Percentiles rank a stretch among this genome's conserved stretches.
Evolutionary conservation across 1,140 invertebrate species (phyloP).

Genomic region (Ceratoteleas bidentatus): DNA sequence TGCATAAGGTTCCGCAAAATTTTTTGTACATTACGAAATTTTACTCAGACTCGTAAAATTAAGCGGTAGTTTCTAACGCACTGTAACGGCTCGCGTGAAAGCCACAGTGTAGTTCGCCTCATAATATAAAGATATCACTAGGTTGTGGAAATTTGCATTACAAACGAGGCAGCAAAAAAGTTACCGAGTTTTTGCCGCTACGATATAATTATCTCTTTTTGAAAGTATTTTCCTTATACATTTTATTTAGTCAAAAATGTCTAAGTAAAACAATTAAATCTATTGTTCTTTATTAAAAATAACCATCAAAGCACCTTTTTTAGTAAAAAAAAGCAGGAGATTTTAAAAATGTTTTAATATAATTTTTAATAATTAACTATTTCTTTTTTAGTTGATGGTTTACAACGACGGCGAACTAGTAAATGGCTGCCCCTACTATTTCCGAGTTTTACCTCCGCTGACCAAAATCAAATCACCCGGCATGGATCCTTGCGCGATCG

Average conservation of each 20-base stretch:
- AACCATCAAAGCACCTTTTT: too few relatives aligned
- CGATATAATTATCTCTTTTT: too few relatives aligned
- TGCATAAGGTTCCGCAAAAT: slow-evolving; percentile 86
- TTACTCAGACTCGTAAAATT: slow-evolving; percentile 13
- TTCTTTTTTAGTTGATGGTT: slow-evolving; percentile 84
- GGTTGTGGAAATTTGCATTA: slow-evolving; percentile 22
- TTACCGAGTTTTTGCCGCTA: too few relatives aligned
- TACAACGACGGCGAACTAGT: slow-evolving; percentile 85
- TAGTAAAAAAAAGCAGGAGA: too few relatives aligned
- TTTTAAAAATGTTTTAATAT: neutral
- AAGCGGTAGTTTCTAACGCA: slow-evolving; percentile 1
- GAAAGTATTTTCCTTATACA: too few relatives aligned
- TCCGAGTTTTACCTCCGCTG: slow-evolving; percentile 92
- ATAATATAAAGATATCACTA: slow-evolving; percentile 30
- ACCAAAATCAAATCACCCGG: slow-evolving; percentile 93
- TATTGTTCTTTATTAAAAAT: too few relatives aligned
- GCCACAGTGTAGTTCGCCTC: too few relatives aligned
- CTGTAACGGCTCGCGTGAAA: slow-evolving; percentile 10
- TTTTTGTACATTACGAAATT: slow-evolving; percentile 12
- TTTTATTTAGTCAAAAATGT: too few relatives aligned
- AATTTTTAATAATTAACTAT: neutral
- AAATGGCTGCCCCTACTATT: slow-evolving; percentile 88
- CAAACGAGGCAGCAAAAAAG: too few relatives aligned
- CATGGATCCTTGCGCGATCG: slow-evolving; percentile 96
- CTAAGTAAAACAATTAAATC: neutral